Evolutionary conservation across 2,888 invertebrate species (phyloP).

Genomic region (Colletes collaris): DNA sequence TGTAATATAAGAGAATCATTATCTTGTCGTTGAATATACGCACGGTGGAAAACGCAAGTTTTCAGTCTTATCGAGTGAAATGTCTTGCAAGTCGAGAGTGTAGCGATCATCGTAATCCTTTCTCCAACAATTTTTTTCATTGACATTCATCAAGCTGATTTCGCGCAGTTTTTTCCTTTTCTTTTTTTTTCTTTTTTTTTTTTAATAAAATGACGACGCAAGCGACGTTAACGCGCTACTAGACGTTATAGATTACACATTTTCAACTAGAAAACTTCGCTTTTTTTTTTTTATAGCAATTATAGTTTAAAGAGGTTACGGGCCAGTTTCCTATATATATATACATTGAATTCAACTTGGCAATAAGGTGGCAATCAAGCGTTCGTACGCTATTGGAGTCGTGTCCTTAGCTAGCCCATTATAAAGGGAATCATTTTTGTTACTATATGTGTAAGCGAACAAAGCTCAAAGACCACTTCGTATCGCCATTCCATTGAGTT

Average conservation of each 20-base stretch:
- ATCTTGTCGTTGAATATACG: conserved; percentile 24
- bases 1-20: conserved; percentile 20
- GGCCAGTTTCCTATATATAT: conserved; percentile 71
- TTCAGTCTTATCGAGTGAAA: conserved; percentile 44
- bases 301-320: conserved; percentile 64
- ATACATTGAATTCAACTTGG: conserved; percentile 73
- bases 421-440: conserved; percentile 29
- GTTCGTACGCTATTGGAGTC: conserved; percentile 54
- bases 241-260: conserved; percentile 68
- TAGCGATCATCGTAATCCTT: conserved; percentile 8
- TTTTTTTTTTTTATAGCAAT: conserved; percentile 53
- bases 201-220: conserved; percentile 74
- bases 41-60: conserved; percentile 41
- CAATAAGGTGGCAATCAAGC: conserved; percentile 67
- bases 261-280: conserved; percentile 62
- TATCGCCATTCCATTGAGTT: conserved; percentile 59
- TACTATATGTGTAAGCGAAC: conserved; percentile 48
- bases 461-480: conserved; percentile 53
- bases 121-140: conserved; percentile 8
- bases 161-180: conserved; percentile 37
- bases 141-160: conserved; percentile 35
- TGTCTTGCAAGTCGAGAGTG: conserved; percentile 42
- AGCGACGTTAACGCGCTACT: conserved; percentile 74
- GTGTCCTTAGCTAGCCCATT: conserved; percentile 29
- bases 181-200: conserved; percentile 14